Evolutionary conservation across 2,888 invertebrate genomes (phyloP), one percentile per base, ranked within the genome.

Genomic region (Meloe dianella): DNA sequence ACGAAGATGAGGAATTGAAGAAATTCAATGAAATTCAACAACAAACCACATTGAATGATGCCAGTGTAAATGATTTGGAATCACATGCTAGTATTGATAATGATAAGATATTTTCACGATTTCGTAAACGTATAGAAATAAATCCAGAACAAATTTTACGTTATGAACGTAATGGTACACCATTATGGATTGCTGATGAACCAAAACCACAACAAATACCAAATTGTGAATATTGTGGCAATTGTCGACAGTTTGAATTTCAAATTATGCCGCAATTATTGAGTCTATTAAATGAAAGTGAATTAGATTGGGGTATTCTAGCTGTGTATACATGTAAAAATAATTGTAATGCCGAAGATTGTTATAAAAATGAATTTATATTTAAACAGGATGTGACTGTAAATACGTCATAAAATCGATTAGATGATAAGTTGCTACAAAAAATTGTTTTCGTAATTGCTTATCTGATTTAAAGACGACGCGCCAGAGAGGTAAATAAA

Each of bases 231-330:
- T 83, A 87, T 70, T 98, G 98, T 83, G 89, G 90, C 59, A 87
- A 88, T 1, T 85, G 88, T 61, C 88, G 97, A 72, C 89, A 90
- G 73, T 98, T 95, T 86, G 98, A 98, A 85, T 97, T 96, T 84
- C 95, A 95, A 87, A 77, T 84, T 64, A 82, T 84, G 80, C 84
- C 84, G 0, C 83, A 84, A 72, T 73, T 84, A 73, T 72, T 85
- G 10, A 75, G 77, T 56, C 69, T 80, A 47, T 74, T 85, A 56
- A 78, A 83, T 64, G 82, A 84, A 70, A 74, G 77, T 62, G 75
- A 76, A 30, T 66, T 97, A 59, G 98, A 98, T 84, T 98, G 96
- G 95, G 98, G 97, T 24, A 89, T 94, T 20, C 82, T 98, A 61
- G 89, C 89, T 58, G 84, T 98, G 27, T 98, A 92, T 82, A 95